Evolutionary conservation across 2,113 vertebrate genomes (phyloP).

Genomic region (Vombatus ursinus): DNA sequence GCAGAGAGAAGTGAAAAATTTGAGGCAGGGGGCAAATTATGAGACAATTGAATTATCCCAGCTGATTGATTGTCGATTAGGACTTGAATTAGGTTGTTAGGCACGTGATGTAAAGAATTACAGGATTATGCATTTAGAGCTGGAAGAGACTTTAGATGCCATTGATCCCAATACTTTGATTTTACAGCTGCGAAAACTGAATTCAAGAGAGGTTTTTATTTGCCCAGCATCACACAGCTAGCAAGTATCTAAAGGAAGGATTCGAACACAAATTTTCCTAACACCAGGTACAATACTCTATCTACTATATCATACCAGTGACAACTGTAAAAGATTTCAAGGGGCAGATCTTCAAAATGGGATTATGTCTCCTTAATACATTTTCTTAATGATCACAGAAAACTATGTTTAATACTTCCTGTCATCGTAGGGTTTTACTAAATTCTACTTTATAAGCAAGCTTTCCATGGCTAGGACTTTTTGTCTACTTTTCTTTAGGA

Average conservation of each 20-base stretch:
- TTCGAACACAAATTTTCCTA: neutral
- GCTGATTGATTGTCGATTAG: neutral
- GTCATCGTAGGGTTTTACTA: neutral
- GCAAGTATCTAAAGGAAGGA: neutral
- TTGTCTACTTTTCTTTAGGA: conserved; percentile 30
- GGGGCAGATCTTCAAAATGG: conserved; percentile 12
- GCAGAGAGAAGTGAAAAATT: neutral
- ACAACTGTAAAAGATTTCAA: neutral
- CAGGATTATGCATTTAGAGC: neutral
- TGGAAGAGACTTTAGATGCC: neutral
- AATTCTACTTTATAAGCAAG: neutral
- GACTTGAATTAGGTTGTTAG: neutral
- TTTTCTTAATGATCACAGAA: neutral
- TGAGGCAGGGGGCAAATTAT: neutral
- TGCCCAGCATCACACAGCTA: neutral
- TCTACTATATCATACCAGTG: neutral
- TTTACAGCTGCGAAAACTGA: neutral
- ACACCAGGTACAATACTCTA: neutral
- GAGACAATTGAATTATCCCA: neutral
- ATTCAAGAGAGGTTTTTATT: neutral
- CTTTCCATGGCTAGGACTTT: neutral
- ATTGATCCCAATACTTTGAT: neutral
- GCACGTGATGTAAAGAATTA: neutral
- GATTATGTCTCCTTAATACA: conserved; percentile 4
- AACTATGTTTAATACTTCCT: neutral